These are phyloP conservation scores for Malthinus flaveolus DNA, from an alignment of 2,888 invertebrate genomes.

Conservation along the genomic window DNA sequence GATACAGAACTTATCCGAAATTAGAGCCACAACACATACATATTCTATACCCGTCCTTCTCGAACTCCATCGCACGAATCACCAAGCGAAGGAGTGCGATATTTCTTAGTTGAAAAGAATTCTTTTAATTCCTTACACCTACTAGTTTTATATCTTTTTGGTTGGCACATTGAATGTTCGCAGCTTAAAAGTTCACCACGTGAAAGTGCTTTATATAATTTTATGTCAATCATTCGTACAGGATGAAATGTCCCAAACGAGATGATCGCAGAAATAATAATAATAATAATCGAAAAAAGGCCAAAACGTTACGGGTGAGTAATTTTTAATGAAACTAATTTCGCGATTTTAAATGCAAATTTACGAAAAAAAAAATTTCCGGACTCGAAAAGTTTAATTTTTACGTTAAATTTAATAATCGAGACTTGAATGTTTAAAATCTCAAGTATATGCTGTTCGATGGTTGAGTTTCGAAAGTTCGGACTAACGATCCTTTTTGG, in stretches of 20 bases:
- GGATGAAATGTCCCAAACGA: conserved; percentile 18
- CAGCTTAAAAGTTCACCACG: conserved; percentile 14
- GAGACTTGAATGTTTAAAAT: too few relatives aligned
- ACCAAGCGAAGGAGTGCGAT: background rate
- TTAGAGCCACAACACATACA: background rate
- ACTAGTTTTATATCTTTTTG: conserved; percentile 11
- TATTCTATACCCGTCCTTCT: conserved; percentile 2
- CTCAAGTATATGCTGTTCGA: too few relatives aligned
- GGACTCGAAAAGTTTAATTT: too few relatives aligned
- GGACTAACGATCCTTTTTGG: too few relatives aligned
- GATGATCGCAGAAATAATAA: background rate
- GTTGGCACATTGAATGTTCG: conserved; percentile 14
- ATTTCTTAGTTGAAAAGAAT: background rate
- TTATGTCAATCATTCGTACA: conserved; percentile 5
- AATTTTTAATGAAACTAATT: too few relatives aligned
- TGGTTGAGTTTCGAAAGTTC: too few relatives aligned
- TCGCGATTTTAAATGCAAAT: too few relatives aligned
- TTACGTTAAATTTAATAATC: too few relatives aligned
- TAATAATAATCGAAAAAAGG: background rate
- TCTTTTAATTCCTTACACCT: conserved; percentile 17
- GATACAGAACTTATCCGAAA: background rate
- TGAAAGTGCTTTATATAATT: conserved; percentile 14
- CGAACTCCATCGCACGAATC: background rate
- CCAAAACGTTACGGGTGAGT: background rate
- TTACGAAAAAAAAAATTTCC: too few relatives aligned